These are phyloP conservation scores for Peromyscus maniculatus DNA, from an alignment of 2,113 vertebrate species.

Conservation along the genomic window DNA sequence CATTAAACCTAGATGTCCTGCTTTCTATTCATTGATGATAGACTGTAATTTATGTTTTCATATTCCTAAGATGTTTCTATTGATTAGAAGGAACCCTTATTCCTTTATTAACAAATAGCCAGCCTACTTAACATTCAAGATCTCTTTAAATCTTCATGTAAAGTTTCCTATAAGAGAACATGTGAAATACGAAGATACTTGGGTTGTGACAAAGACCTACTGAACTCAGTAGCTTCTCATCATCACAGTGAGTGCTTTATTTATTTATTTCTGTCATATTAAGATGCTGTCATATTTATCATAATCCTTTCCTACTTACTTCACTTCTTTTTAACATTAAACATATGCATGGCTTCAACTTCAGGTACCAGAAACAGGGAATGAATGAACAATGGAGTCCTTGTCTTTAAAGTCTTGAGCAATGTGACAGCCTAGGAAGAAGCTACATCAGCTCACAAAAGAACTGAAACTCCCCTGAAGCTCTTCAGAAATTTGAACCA, in stretches of 20 bases:
- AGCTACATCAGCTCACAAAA: background rate
- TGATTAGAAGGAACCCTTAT: background rate
- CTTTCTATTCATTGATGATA: background rate
- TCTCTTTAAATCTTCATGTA: background rate
- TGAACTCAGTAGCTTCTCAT: background rate
- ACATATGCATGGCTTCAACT: background rate
- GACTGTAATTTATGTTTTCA: background rate
- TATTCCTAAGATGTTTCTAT: background rate
- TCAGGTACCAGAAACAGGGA: background rate
- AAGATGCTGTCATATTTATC: background rate
- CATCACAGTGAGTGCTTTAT: background rate
- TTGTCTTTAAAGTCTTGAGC: background rate
- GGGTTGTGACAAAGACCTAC: background rate
- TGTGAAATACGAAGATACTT: background rate
- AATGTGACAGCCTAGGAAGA: background rate
- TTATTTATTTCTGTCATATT: background rate
- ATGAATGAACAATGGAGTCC: background rate
- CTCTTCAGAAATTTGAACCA: background rate
- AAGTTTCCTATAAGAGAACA: background rate
- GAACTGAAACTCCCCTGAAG: slow-evolving; percentile 4
- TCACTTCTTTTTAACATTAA: background rate
- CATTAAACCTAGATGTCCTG: background rate
- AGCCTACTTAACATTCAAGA: background rate
- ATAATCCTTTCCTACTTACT: background rate
- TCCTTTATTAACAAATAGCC: background rate